Evolutionary conservation across 2,797 vertebrate species (phyloP).

Genomic region (Myotis planiceps): DNA sequence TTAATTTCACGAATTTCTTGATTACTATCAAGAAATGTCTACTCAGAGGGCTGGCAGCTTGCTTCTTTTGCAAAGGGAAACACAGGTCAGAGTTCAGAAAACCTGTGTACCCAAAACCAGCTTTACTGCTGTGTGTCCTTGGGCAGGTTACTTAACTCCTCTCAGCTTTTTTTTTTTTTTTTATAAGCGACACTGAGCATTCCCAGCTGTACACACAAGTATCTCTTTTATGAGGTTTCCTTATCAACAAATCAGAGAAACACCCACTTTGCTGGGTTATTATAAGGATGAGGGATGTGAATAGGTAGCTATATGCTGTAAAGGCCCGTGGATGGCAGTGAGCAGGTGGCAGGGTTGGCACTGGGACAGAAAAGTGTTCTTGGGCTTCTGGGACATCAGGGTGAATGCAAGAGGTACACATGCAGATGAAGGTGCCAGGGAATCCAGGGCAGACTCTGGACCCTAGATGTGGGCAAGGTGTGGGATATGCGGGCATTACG

Average conservation of each 20-base stretch:
- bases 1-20: too few relatives aligned
- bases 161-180: neutral
- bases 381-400: neutral
- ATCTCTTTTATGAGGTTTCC: neutral
- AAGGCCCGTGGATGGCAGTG: neutral
- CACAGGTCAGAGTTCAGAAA: neutral
- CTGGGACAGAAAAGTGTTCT: neutral
- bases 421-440: neutral
- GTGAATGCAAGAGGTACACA: neutral
- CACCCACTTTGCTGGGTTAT: neutral
- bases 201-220: neutral
- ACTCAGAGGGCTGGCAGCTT: neutral
- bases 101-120: neutral
- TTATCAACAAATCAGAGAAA: neutral
- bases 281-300: neutral
- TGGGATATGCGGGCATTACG: neutral
- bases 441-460: constrained; percentile 43
- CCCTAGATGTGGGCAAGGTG: neutral
- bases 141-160: neutral
- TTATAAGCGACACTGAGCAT: neutral
- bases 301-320: too few relatives aligned
- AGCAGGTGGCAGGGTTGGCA: neutral
- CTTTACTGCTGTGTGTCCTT: neutral
- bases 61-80: neutral
- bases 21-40: too few relatives aligned